A percentile compares a stretch with the other conserved stretches of the same genome.
Conservation (phyloP, 1,140 invertebrate genomes). For the Vanessa tameamea region DNA sequence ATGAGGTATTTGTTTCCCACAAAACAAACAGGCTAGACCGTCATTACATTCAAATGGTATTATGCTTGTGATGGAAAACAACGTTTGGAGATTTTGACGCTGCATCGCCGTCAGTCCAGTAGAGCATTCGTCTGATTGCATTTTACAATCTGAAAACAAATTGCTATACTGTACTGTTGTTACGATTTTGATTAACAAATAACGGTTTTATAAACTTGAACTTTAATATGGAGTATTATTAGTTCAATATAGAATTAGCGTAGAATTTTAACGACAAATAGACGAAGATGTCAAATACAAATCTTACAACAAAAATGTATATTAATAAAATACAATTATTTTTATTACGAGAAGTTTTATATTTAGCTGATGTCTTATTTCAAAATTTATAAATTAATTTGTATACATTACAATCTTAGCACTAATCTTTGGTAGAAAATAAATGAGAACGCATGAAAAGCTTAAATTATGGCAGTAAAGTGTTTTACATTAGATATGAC, state of each 20-base stretch:
- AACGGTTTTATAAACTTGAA: neutral
- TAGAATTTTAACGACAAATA: no score
- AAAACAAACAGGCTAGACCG: slow-evolving; percentile 60
- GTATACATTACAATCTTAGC: neutral
- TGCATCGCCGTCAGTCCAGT: slow-evolving; percentile 42
- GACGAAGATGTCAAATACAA: no score
- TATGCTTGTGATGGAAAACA: slow-evolving; percentile 62
- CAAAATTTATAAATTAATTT: neutral
- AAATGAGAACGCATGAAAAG: neutral
- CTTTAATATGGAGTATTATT: neutral
- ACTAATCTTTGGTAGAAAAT: slow-evolving; percentile 1
- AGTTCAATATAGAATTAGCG: no score
- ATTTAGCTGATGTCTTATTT: neutral
- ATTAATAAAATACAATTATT: neutral
- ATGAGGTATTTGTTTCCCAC: slow-evolving; percentile 41
- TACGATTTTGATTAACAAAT: neutral
- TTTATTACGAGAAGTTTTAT: neutral
- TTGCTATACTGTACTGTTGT: slow-evolving; percentile 47
- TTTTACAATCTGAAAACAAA: slow-evolving; percentile 68
- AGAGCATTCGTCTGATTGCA: slow-evolving; percentile 33
- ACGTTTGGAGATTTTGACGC: slow-evolving; percentile 54
- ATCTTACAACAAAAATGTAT: no score
- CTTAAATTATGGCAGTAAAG: no score
- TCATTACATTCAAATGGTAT: slow-evolving; percentile 64
- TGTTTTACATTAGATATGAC: no score